Conservation (phyloP, 2,113 vertebrate genomes). For the Centrocercus urophasianus region DNA sequence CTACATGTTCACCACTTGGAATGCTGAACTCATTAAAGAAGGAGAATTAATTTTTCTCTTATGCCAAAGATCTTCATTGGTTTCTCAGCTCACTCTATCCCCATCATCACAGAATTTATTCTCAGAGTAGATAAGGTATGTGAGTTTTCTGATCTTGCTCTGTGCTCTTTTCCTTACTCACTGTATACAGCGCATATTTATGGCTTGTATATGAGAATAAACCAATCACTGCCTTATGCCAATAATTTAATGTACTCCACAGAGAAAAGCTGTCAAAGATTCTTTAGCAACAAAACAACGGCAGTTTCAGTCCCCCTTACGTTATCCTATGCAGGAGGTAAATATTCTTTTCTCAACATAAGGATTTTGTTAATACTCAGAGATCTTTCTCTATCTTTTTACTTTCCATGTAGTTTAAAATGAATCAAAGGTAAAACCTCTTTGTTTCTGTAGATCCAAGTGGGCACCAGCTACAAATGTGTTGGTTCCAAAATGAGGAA, state of each 20-base stretch:
- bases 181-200: background rate
- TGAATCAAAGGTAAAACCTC: background rate
- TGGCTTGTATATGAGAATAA: background rate
- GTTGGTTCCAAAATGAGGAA: background rate
- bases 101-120: background rate
- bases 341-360: background rate
- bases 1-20: background rate
- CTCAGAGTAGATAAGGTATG: background rate
- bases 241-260: background rate
- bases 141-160: background rate
- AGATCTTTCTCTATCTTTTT: background rate
- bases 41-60: background rate
- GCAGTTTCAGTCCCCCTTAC: background rate
- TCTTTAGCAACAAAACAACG: background rate
- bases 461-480: background rate
- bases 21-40: background rate
- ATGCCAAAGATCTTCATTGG: background rate
- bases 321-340: background rate
- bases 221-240: background rate
- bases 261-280: background rate
- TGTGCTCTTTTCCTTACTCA: background rate
- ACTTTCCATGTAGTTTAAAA: background rate
- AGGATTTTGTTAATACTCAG: background rate
- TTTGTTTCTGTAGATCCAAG: background rate
- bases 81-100: background rate